Evolutionary conservation across 2,888 invertebrate species (phyloP).

Genomic region (Mesodorylaimus sp.): DNA sequence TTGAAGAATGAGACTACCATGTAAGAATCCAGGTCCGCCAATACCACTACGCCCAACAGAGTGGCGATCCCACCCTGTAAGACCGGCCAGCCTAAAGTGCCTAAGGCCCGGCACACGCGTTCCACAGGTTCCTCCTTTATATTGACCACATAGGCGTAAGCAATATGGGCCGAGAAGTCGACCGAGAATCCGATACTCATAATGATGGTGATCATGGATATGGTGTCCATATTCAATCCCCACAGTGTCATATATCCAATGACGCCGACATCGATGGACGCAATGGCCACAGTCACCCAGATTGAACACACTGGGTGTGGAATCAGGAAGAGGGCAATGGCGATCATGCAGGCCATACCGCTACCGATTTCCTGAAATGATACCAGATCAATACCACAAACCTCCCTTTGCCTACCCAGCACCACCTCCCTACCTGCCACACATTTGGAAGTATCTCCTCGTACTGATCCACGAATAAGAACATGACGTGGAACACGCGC

Average conservation of each 20-base stretch:
- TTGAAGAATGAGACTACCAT: constrained; percentile 90
- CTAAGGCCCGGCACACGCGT: constrained; percentile 61
- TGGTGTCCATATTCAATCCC: constrained; percentile 60
- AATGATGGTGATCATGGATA: constrained; percentile 87
- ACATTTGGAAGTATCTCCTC: constrained; percentile 27
- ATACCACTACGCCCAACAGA: constrained; percentile 64
- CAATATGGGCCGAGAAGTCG: constrained; percentile 82
- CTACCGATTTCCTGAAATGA: constrained; percentile 25
- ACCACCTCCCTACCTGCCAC: too few species aligned
- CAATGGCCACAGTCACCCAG: constrained; percentile 84
- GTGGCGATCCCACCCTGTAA: constrained; percentile 75
- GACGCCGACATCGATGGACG: constrained; percentile 78
- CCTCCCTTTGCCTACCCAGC: too few species aligned
- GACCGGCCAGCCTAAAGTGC: constrained; percentile 69
- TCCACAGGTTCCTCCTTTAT: constrained; percentile 53
- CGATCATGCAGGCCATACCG: constrained; percentile 58
- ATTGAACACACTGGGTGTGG: constrained; percentile 73
- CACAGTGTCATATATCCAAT: constrained; percentile 88
- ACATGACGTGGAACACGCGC: constrained; percentile 28
- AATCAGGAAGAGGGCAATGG: constrained; percentile 76
- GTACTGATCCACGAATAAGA: constrained; percentile 30
- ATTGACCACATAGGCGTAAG: constrained; percentile 81
- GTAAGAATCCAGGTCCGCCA: constrained; percentile 73
- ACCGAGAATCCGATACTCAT: constrained; percentile 90
- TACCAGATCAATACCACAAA: too few species aligned